Conservation (phyloP, 2,113 vertebrate genomes). For the Tyto alba region DNA sequence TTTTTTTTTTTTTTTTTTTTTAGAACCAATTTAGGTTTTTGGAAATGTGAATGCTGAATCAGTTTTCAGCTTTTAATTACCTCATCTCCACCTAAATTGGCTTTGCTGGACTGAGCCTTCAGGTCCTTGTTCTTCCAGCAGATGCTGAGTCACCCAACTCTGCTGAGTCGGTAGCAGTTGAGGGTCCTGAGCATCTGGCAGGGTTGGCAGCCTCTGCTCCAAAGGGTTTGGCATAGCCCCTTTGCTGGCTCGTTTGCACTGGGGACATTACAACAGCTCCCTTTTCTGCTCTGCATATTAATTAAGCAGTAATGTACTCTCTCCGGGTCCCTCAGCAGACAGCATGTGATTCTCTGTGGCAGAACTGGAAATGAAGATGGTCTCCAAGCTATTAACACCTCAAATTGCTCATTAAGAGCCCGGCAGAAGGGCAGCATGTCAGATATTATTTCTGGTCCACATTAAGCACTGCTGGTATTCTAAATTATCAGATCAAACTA, state of each 20-base stretch:
- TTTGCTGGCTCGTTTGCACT: background rate
- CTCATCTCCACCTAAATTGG: background rate
- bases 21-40: background rate
- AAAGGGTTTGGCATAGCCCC: background rate
- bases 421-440: background rate
- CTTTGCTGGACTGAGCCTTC: background rate
- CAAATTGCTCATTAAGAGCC: slow-evolving; percentile 44
- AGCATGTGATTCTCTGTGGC: background rate
- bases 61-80: background rate
- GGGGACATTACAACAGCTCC: background rate
- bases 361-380: slow-evolving; percentile 13
- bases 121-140: background rate
- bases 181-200: background rate
- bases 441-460: background rate
- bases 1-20: background rate
- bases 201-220: background rate
- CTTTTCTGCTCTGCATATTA: slow-evolving; percentile 4
- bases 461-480: slow-evolving; percentile 41
- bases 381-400: slow-evolving; percentile 35
- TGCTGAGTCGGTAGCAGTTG: background rate
- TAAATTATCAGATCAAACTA: slow-evolving; percentile 39
- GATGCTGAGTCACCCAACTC: background rate
- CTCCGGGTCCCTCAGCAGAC: background rate
- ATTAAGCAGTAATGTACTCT: background rate
- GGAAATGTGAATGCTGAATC: background rate